Base-by-base conservation (phyloP, 2,113 vertebrate genomes). In the Zeus faber region DNA sequence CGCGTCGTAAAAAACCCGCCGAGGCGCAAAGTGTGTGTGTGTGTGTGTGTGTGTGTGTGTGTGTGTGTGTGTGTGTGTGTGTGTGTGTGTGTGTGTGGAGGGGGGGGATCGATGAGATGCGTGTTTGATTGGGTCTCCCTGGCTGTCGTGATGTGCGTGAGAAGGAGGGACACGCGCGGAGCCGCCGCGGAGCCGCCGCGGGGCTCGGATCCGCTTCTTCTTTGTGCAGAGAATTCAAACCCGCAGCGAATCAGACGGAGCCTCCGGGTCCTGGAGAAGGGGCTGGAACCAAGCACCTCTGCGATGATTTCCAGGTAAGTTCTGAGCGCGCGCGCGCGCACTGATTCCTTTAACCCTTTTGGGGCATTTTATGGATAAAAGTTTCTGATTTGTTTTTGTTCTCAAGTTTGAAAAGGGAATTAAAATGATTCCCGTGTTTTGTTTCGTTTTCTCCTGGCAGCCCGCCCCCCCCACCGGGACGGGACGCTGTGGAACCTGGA, bases 111-210 rank as follows among this genome's bases (percentile, higher is more conserved):
- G 93, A 95, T 93, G 92, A 89, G 90, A 92, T 93, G 87, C 84
- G 92, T 77, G 91, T 89, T 95, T 92, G 93, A 95, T 95, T 95
- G 93, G 82, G 91, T 89, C 86, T 91, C 89, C 93, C 94, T 95
- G 88, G 88, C 89, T 87, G 90, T 88, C 91, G 88, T 86, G 89
- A 89, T 88, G 89, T 83, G 82, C 83, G 85, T 81, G 73, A 87
- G 81, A 81, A 86, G 73, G 80, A 82, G 85, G 83, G 86, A 80
- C 58, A 85, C 87, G 86, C 84, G 83, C 84, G 83, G 80, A 87
- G 89, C 87, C 85, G 76, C 65, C 74, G 52, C 25, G 76, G 75
- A 56, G 75, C 64, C 76, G 71, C 67, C 77, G 68, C 75, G 85
- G 86, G 84, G 86, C 91, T 79, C 81, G 88, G 84, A 88, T 80